Conservation (phyloP, 2,888 invertebrate species). For the Terebella lapidaria region DNA sequence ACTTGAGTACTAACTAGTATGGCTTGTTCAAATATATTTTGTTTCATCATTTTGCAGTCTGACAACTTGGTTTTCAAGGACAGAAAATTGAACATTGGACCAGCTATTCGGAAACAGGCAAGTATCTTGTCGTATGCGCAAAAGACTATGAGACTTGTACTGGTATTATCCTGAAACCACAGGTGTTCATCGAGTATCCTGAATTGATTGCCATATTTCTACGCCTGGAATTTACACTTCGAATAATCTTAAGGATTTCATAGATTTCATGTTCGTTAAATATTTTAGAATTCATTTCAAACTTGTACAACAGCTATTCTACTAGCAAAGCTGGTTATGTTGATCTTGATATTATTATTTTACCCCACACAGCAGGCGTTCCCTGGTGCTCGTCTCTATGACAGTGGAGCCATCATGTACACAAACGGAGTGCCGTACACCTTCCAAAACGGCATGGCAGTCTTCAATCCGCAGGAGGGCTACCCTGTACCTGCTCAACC, state of each 20-base stretch:
- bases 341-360: no score
- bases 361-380: conserved; percentile 4
- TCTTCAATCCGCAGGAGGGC: conserved; percentile 51
- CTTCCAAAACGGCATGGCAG: conserved; percentile 55
- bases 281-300: no score
- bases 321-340: no score
- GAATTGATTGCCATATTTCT: background rate
- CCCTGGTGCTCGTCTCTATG: background rate
- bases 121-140: no score
- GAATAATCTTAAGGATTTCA: no score
- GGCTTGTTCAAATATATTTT: background rate
- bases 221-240: background rate
- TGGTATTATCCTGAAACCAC: background rate
- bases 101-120: conserved; percentile 78
- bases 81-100: conserved; percentile 78
- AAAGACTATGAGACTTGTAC: no score
- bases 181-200: background rate
- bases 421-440: conserved; percentile 57
- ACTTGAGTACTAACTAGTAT: no score
- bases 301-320: no score
- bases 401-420: conserved; percentile 55
- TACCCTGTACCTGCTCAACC: conserved; percentile 9
- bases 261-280: no score
- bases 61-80: conserved; percentile 68
- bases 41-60: background rate